Evolutionary conservation across 2,797 vertebrate species (phyloP), one percentile per base, ranked within the genome.

Genomic region (Sebastes melanostomus): DNA sequence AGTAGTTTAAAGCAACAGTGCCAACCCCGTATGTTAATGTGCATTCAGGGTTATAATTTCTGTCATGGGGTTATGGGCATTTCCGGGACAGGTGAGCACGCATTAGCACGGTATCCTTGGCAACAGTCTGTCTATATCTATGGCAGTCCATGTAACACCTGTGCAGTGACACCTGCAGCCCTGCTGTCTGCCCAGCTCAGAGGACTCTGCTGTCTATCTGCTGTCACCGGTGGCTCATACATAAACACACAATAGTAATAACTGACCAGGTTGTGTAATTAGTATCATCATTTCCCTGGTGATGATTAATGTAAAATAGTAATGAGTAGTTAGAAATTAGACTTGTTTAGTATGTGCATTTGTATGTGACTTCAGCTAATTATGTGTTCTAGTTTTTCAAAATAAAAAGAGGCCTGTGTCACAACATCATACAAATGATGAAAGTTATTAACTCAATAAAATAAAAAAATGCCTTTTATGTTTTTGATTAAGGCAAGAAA

Each of bases 81-180:
- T 74, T 80, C 46, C 50, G 25, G 62, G 61, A 73, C 80, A 81
- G 86, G 76, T 66, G 63, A 81, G 69, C 32, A 42, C 63, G 22
- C 42, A 77, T 77, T 87, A 76, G 73, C 5, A 2, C 12, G 8
- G 80, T 83, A 36, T 78, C 89, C 83, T 46, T 88, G 87, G 81
- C 34, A 75, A 85, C 82, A 56, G 83, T 3, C 14, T 70, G 56
- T 73, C 59, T 8, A 24, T 42, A 68, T 68, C 66, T 36, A 34
- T 24, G 6, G 66, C 66, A 74, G 58, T 84, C 79, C 76, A 65
- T 70, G 50, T 16, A 78, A 72, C 80, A 88, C 77, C 88, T 88
- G 88, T 78, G 78, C 27, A 67, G 72, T 74, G 83, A 78, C 86
- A 86, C 77, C 82, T 86, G 82, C 54, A 79, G 61, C 58, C 30